These are phyloP conservation scores for Hucho hucho DNA, from an alignment of 2,113 vertebrate species.

Conservation along the genomic window DNA sequence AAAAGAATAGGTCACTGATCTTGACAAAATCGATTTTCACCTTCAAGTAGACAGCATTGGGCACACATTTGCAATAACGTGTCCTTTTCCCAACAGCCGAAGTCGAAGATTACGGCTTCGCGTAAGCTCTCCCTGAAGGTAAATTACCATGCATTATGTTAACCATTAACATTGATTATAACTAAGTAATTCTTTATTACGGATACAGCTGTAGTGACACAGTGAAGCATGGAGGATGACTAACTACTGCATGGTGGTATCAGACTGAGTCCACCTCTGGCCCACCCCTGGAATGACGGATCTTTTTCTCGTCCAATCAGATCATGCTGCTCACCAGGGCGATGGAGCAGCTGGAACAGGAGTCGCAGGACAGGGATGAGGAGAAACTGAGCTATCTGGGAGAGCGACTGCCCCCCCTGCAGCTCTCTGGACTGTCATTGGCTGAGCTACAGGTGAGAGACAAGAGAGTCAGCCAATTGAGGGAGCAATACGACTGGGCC, in stretches of 20 bases:
- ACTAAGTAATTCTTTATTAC: not conserved
- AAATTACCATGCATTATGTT: conserved; percentile 25
- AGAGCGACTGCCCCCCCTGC: conserved; percentile 75
- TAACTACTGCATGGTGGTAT: not conserved
- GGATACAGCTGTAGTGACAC: not conserved
- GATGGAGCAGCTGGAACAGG: conserved; percentile 81
- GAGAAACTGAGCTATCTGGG: conserved; percentile 79
- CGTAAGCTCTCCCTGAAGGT: conserved; percentile 88
- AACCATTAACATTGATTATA: not conserved
- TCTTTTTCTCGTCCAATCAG: conserved; percentile 41
- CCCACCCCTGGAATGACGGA: not conserved
- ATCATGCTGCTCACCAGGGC: conserved; percentile 81
- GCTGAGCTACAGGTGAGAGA: conserved; percentile 76
- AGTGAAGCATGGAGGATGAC: not conserved
- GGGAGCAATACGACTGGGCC: not conserved
- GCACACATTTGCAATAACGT: not conserved
- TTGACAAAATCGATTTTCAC: not conserved
- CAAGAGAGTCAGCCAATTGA: not conserved
- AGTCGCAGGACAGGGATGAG: conserved; percentile 74
- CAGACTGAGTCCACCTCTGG: not conserved
- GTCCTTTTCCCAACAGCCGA: conserved; percentile 71
- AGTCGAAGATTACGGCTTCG: conserved; percentile 88
- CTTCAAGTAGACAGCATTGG: not conserved
- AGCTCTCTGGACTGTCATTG: conserved; percentile 72
- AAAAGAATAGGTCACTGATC: not conserved